Evolutionary conservation across 2,113 vertebrate genomes (phyloP).

Genomic region (Toxotes jaculatrix): DNA sequence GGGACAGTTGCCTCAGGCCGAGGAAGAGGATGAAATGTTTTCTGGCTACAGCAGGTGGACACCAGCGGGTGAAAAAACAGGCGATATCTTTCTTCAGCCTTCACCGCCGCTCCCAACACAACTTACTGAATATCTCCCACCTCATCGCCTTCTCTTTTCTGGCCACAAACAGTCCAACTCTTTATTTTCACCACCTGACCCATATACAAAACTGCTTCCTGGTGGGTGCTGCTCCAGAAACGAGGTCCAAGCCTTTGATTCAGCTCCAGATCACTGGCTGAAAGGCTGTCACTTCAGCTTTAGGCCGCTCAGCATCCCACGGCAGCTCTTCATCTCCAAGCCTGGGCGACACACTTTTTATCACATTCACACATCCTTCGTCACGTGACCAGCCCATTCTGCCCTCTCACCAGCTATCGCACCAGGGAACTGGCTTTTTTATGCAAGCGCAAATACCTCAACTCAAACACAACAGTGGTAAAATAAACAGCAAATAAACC

Average conservation of each 20-base stretch:
- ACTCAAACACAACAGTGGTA: slow-evolving; percentile 44
- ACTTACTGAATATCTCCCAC: slow-evolving; percentile 49
- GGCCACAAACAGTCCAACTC: slow-evolving; percentile 60
- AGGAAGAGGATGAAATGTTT: slow-evolving; percentile 77
- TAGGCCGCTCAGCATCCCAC: slow-evolving; percentile 72
- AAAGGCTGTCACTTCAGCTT: slow-evolving; percentile 79
- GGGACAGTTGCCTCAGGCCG: slow-evolving; percentile 59
- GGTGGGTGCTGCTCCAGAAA: slow-evolving; percentile 85
- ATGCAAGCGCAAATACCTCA: slow-evolving; percentile 58
- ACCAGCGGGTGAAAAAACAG: slow-evolving; percentile 77
- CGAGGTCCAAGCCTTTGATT: slow-evolving; percentile 81
- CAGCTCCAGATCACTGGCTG: slow-evolving; percentile 78
- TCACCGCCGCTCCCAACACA: slow-evolving; percentile 25
- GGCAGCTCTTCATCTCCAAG: slow-evolving; percentile 70
- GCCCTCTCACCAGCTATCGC: slow-evolving; percentile 38
- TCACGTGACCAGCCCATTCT: slow-evolving; percentile 60
- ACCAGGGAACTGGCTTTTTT: slow-evolving; percentile 52
- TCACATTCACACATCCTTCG: slow-evolving; percentile 67
- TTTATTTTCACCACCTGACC: slow-evolving; percentile 81
- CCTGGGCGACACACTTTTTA: slow-evolving; percentile 71
- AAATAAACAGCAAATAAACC: slow-evolving; percentile 51
- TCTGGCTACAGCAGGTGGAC: slow-evolving; percentile 83
- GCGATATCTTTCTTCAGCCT: slow-evolving; percentile 42
- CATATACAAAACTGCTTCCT: slow-evolving; percentile 82
- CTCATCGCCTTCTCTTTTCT: slow-evolving; percentile 60